A percentile compares a stretch with the other conserved stretches of the same genome.
phyloP scores from a whole-genome alignment of 2,797 vertebrate genomes.

The Cercopithecus diana region DNA sequence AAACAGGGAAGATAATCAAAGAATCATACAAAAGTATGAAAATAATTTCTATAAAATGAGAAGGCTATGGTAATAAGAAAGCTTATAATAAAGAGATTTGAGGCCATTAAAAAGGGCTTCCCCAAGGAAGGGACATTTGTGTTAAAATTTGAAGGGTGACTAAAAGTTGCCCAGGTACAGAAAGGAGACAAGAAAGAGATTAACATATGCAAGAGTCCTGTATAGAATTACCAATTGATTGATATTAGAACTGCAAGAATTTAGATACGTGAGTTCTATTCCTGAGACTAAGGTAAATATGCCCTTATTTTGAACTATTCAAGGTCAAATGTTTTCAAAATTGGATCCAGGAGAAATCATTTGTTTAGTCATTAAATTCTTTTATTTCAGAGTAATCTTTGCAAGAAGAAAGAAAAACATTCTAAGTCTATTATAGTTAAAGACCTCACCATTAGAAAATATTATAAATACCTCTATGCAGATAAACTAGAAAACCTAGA shows the following conservation, averaged over 20 bases:
- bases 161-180: neutral
- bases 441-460: neutral
- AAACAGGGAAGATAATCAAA: neutral
- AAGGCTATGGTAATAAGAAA: neutral
- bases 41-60: neutral
- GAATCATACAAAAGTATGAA: neutral
- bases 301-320: neutral
- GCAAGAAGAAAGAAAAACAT: neutral
- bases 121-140: neutral
- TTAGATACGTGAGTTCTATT: neutral
- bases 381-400: constrained; percentile 33
- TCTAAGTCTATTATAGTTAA: neutral
- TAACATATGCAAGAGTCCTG: neutral
- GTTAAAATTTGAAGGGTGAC: neutral
- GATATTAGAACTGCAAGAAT: neutral
- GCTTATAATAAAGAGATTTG: neutral
- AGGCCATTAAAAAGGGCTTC: neutral
- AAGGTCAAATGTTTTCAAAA: constrained; percentile 17
- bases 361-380: constrained; percentile 15
- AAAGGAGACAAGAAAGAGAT: neutral
- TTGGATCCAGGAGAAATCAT: neutral
- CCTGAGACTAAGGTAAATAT: neutral
- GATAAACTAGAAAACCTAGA: neutral
- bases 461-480: neutral
- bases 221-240: neutral